Base-by-base conservation (phyloP, 2,113 vertebrate genomes). In the Myotis lucifugus region DNA sequence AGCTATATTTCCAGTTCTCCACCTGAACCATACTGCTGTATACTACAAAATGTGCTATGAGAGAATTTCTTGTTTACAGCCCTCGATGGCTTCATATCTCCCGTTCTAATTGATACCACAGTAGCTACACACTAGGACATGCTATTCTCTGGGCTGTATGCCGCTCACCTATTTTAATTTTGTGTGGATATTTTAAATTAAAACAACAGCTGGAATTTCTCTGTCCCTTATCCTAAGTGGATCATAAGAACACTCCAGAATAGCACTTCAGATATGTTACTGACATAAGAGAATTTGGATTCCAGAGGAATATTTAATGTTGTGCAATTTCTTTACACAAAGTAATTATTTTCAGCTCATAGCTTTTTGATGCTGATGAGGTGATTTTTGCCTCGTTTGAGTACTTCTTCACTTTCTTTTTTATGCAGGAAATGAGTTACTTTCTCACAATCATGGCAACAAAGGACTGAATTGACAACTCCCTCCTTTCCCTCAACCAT, bases 171-270 rank as follows among this genome's bases (percentile, higher is more conserved):
- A 56, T 29, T 85, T 73, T 46, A 87, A 40, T 52, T 82, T 69
- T 48, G 21, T 59, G 32, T 77, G 21, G 37, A 50, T 32, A 84
- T 77, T 92, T 94, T 61, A 85, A 59, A 94, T 74, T 7, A 90
- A 64, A 40, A n/a, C 6, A 82, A 70, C 34, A 95, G 50, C 50
- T 92, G 40, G n/a, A 94, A 89, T 34, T 69, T 69, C 40, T 84
- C 85, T 85, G 25, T 19, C 21, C 13, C 40, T 61, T 74, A 61
- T 69, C 32, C 6, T 34, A 93, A 85, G 0, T 2, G 27, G n/a
- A 74, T 79, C 40, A 34, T 81, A 21, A 59, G 37, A 74, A 79
- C 50, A 74, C 8, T 10, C 15, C 25, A 25, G 11, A 82, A 34
- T 7, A 61, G 34, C 67, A 69, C 76, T 92, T 90, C 54, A 74